Base-by-base conservation (phyloP, 2,113 vertebrate species). In the Actenoides hombroni region DNA sequence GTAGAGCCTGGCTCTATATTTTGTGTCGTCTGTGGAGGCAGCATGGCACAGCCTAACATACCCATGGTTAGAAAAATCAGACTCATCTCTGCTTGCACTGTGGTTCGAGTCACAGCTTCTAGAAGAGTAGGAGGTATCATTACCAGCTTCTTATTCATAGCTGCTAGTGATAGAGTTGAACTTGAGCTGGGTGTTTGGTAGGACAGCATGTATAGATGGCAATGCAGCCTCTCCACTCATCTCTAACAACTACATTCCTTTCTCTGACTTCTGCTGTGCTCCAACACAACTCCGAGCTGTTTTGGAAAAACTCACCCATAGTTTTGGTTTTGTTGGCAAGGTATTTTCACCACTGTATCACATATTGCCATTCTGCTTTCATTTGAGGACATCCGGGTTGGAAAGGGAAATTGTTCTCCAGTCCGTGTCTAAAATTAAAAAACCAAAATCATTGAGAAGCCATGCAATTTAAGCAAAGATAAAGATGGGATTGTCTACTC, bases 181-280 rank as follows among this genome's bases (percentile, higher is more conserved):
- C 46, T 77, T 60, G 37, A 57, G 3, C 67, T 57, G 51, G 18
- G 2, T 12, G 19, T 69, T 49, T 37, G 56, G 33, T 76, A 37
- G 26, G 49, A 70, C 16, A 33, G 15, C 2, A 2, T 0, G 0
- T 48, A 16, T 6, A 39, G 26, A 25, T 29, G 37, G 33, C 28
- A 51, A 5, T 35, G 28, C 46, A 68, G 33, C 19, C 40, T 73
- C 25, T 33, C 68, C n/a, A 17, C 16, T 26, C 16, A 57, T 19
- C 42, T 63, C 56, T 1, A 1, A 29, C 49, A 61, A 10, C 7
- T 14, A 44, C 9, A 3, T 44, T 57, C 33, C 29, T 51, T 93
- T 39, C 75, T 65, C 39, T 59, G 51, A 10, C 56, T 29, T 42
- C 25, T 69, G 49, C 49, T 65, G 63, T 40, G 18, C 57, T 84